Percentiles rank a stretch among this genome's conserved stretches.
Conservation (phyloP, 2,797 vertebrate genomes). For the Macropus fuliginosus region DNA sequence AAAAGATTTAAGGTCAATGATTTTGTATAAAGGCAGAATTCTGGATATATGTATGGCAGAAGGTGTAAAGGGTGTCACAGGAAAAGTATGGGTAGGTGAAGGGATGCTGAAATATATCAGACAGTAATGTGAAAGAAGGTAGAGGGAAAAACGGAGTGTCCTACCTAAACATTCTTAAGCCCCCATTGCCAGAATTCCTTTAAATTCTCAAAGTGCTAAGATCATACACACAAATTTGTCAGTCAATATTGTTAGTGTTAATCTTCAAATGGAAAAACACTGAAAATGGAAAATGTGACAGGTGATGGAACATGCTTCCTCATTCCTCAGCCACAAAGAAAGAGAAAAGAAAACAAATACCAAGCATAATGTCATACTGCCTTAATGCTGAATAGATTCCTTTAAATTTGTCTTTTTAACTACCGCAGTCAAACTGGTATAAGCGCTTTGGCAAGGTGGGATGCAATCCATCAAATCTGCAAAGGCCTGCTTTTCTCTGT, state of each 20-base stretch:
- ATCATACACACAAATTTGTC: constrained; percentile 80
- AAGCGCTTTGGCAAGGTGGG: constrained; percentile 96
- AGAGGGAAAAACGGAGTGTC: constrained; percentile 32
- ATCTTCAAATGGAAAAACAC: constrained; percentile 73
- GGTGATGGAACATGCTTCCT: constrained; percentile 66
- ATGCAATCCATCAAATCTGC: constrained; percentile 86
- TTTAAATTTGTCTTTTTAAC: constrained; percentile 80
- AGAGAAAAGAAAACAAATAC: constrained; percentile 61
- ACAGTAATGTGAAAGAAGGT: constrained; percentile 44
- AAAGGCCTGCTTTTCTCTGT: constrained; percentile 90
- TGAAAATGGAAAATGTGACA: constrained; percentile 72
- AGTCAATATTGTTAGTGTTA: constrained; percentile 77
- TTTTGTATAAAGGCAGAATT: not conserved
- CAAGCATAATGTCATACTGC: constrained; percentile 74
- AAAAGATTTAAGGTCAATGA: constrained; percentile 41
- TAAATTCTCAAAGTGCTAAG: constrained; percentile 74
- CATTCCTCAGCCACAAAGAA: constrained; percentile 69
- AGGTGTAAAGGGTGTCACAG: constrained; percentile 22
- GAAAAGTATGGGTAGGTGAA: constrained; percentile 34
- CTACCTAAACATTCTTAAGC: constrained; percentile 44
- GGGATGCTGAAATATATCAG: constrained; percentile 45
- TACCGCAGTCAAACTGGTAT: constrained; percentile 85
- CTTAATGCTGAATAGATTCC: constrained; percentile 79
- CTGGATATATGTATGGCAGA: constrained; percentile 10
- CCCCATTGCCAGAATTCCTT: constrained; percentile 63